These are phyloP conservation scores for Guaruba guarouba DNA, from an alignment of 2,113 vertebrate species.

Conservation along the genomic window DNA sequence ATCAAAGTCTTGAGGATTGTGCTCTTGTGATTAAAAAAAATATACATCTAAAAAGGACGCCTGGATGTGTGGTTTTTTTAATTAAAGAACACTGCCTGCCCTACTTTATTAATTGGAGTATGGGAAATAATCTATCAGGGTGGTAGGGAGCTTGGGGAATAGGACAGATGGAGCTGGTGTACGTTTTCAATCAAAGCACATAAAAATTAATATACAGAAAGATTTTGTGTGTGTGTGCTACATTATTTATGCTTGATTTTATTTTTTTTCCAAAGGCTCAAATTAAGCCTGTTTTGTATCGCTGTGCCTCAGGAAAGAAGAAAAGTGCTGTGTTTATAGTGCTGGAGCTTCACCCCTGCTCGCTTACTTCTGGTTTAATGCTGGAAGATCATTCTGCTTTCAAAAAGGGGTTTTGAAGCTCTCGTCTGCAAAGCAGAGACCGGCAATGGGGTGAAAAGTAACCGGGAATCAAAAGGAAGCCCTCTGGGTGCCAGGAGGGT, in stretches of 20 bases:
- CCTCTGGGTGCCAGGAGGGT: neutral
- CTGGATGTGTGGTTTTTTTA: constrained; percentile 16
- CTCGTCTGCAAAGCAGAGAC: neutral
- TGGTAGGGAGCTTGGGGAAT: constrained; percentile 49
- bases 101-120: constrained; percentile 65
- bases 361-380: neutral
- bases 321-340: neutral
- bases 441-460: neutral
- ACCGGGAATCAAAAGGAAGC: neutral
- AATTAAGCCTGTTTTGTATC: constrained; percentile 38
- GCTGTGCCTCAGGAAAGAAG: constrained; percentile 12
- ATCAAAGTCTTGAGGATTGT: constrained; percentile 21
- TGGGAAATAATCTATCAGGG: constrained; percentile 51
- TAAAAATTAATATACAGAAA: constrained; percentile 51
- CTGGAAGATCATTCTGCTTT: neutral
- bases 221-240: neutral
- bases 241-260: neutral
- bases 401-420: neutral
- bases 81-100: constrained; percentile 62
- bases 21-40: constrained; percentile 3
- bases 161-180: constrained; percentile 50
- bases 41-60: neutral
- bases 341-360: neutral
- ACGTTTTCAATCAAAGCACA: constrained; percentile 58
- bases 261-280: constrained; percentile 1